Conservation (phyloP, 2,888 invertebrate species). For the Branchipolynoe longqiensis region DNA sequence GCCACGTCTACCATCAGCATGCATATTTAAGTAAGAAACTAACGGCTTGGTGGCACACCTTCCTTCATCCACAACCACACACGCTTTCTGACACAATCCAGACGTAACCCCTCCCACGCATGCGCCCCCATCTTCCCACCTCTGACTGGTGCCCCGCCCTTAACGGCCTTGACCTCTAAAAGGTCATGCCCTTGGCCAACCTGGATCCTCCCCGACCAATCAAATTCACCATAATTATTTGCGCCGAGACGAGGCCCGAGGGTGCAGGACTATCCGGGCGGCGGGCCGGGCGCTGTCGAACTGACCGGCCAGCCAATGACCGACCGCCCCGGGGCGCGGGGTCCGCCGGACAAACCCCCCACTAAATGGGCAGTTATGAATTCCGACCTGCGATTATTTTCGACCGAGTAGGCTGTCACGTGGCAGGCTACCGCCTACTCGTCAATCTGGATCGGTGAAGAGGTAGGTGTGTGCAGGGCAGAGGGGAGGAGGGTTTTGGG, state of each 20-base stretch:
- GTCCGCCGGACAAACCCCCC: not conserved
- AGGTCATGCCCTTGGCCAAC: constrained; percentile 24
- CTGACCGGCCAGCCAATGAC: not conserved
- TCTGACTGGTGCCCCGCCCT: not conserved
- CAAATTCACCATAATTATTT: constrained; percentile 49
- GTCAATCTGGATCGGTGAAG: no score
- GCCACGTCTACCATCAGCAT: no score
- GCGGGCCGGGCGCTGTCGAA: not conserved
- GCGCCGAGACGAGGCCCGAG: constrained; percentile 34
- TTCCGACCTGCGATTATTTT: constrained; percentile 3
- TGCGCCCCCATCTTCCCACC: not conserved
- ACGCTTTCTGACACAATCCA: constrained; percentile 22
- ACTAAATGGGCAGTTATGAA: constrained; percentile 42
- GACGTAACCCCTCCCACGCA: constrained; percentile 25
- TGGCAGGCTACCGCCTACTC: no score
- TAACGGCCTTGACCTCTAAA: constrained; percentile 41
- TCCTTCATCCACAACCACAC: constrained; percentile 3
- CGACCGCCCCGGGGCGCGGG: not conserved
- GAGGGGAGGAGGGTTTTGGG: no score
- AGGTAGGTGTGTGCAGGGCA: no score
- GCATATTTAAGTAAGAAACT: not conserved
- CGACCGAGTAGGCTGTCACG: constrained; percentile 20
- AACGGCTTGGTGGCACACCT: constrained; percentile 1
- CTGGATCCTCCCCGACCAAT: constrained; percentile 50
- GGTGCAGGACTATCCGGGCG: not conserved